Evolutionary conservation across 2,113 vertebrate species (phyloP), one percentile per base, ranked within the genome.

Genomic region (Myotis brandtii): DNA sequence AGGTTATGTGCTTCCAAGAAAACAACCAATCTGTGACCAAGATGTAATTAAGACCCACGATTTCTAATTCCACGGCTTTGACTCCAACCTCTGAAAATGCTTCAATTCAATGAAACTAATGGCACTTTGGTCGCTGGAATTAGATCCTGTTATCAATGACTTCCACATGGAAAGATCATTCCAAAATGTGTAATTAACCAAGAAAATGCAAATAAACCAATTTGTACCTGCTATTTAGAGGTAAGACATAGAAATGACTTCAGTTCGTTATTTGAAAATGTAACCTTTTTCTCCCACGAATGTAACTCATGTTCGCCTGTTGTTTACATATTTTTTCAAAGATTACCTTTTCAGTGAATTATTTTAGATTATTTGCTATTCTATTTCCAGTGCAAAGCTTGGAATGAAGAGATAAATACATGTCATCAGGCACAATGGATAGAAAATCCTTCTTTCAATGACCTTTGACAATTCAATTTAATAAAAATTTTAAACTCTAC

Each of bases 151-250:
- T 97, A 97, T 97, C 97, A 97, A 97, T 97, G 97, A 97, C 96
- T 97, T 97, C 97, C 97, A 97, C 97, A 97, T 97, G 97, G 97
- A 95, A 97, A 97, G 95, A 97, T 96, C 96, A 96, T 94, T 97
- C 97, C 95, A 97, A 97, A 97, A 97, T 96, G 97, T 97, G 97
- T 97, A 97, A 97, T 97, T 97, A 97, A 97, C 97, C 97, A 97
- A 97, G 97, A 97, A 97, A 97, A 97, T 97, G 97, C 97, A 97
- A 97, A 97, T 97, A 97, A 97, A 97, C 97, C 96, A 97, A 96
- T 97, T 95, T 97, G 93, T 97, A 97, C 96, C 97, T 97, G 95
- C 97, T 97, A 96, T 96, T 97, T 97, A 96, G 91, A 97, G 81
- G 96, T 97, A 86, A 96, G 97, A 95, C 76, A 76, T n/a, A 93